Evolutionary conservation across 1,140 invertebrate genomes (phyloP).

Genomic region (Brachionus manjavacas): DNA sequence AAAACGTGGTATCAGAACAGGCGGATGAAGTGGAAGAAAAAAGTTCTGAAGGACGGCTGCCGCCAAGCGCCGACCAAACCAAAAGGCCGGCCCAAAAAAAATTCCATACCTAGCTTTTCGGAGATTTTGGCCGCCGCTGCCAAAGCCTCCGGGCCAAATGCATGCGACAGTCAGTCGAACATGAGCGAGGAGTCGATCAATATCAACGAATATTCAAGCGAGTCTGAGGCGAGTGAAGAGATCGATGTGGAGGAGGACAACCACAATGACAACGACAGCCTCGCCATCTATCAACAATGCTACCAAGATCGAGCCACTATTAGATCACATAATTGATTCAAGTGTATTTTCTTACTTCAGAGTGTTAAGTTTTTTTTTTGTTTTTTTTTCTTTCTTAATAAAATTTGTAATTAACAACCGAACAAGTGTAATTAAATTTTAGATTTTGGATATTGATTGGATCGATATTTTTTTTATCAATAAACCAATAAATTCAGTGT

Average conservation of each 20-base stretch:
- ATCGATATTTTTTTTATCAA: neutral
- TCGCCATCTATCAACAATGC: neutral
- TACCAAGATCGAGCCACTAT: neutral
- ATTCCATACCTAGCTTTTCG: slow-evolving; percentile 48
- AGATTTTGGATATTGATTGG: neutral
- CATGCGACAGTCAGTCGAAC: neutral
- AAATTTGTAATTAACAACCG: neutral
- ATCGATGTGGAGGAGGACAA: neutral
- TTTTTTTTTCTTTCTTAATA: neutral
- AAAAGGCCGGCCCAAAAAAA: slow-evolving; percentile 58
- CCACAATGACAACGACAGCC: neutral
- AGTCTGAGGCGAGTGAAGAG: neutral
- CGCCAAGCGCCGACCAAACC: slow-evolving; percentile 58
- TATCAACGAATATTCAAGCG: slow-evolving; percentile 7
- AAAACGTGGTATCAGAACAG: slow-evolving; percentile 55
- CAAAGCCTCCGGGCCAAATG: neutral
- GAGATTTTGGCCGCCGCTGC: slow-evolving; percentile 18
- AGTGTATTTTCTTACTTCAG: neutral
- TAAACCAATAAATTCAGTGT: neutral
- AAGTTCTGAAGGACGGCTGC: slow-evolving; percentile 56
- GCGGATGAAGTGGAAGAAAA: slow-evolving; percentile 58
- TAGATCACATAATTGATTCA: neutral
- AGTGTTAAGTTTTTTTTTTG: neutral
- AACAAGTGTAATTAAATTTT: neutral
- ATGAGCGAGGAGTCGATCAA: neutral